Percentiles rank a stretch among this genome's conserved stretches.
Conservation (phyloP, 1,140 invertebrate species). For the Lordiphosa clarofinis region DNA sequence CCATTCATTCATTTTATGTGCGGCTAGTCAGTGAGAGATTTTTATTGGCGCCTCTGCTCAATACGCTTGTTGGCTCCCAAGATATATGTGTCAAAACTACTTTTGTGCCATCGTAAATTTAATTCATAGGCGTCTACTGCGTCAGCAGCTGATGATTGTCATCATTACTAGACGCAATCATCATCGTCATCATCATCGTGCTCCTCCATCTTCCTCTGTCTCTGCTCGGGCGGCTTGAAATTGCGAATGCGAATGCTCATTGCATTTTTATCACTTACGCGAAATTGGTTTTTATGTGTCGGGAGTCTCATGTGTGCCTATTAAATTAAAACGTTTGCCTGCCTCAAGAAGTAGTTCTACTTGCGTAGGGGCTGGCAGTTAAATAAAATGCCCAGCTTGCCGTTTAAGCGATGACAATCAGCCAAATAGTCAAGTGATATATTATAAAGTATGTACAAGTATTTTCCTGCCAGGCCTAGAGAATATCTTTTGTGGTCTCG, state of each 20-base stretch:
- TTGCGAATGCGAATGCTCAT: slow-evolving; percentile 55
- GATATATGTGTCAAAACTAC: slow-evolving; percentile 74
- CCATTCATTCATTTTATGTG: slow-evolving; percentile 25
- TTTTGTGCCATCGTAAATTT: slow-evolving; percentile 67
- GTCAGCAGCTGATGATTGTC: slow-evolving; percentile 49
- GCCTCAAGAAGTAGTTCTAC: slow-evolving; percentile 30
- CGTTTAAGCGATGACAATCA: slow-evolving; percentile 72
- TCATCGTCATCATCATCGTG: slow-evolving; percentile 23
- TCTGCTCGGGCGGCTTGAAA: neutral
- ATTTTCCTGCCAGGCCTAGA: too few species aligned
- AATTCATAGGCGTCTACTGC: slow-evolving; percentile 61
- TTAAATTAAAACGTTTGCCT: slow-evolving; percentile 67
- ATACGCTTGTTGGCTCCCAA: slow-evolving; percentile 16
- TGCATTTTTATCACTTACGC: slow-evolving; percentile 78
- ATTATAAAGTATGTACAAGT: slow-evolving; percentile 1
- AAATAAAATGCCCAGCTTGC: slow-evolving; percentile 61
- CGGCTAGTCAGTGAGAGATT: slow-evolving; percentile 42
- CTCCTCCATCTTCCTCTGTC: slow-evolving; percentile 1
- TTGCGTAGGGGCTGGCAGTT: slow-evolving; percentile 35
- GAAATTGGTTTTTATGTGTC: slow-evolving; percentile 76
- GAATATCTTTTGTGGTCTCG: slow-evolving; percentile 16
- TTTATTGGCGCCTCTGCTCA: slow-evolving; percentile 24
- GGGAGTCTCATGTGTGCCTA: slow-evolving; percentile 69
- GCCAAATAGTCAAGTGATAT: slow-evolving; percentile 48
- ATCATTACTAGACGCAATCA: slow-evolving; percentile 25